Conservation (phyloP, 2,888 invertebrate genomes). For the Osedax fenrisi region DNA sequence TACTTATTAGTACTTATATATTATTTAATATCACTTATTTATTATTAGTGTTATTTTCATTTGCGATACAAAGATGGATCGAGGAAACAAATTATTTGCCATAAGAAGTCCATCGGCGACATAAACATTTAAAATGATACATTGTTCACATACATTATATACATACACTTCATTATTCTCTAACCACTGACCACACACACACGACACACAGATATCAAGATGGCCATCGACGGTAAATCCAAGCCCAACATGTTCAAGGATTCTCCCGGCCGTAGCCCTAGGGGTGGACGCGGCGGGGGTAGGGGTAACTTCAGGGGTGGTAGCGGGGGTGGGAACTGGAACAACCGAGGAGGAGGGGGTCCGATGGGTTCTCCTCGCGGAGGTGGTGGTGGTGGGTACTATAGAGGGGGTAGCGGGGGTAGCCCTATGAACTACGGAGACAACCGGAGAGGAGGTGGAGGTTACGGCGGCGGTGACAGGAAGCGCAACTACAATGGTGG, state of each 20-base stretch:
- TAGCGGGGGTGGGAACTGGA: neutral
- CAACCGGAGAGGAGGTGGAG: neutral
- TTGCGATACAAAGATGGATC: no score
- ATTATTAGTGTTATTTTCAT: no score
- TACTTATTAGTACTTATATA: no score
- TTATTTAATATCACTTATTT: no score
- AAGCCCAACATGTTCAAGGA: neutral
- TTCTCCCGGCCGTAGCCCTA: neutral
- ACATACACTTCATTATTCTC: no score
- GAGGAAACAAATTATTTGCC: no score
- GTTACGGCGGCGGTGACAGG: neutral
- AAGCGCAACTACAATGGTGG: neutral
- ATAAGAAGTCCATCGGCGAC: no score
- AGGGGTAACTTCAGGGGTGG: neutral
- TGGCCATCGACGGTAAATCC: slow-evolving; percentile 10
- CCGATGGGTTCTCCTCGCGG: neutral
- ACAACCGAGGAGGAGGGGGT: neutral
- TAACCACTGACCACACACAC: no score
- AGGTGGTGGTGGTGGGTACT: neutral
- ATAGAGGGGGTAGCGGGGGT: neutral
- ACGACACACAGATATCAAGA: neutral
- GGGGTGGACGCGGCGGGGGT: neutral
- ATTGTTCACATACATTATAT: no score
- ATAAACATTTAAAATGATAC: no score
- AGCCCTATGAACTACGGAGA: neutral